phyloP scores from a whole-genome alignment of 2,888 invertebrate genomes.

The Acronicta alni region DNA sequence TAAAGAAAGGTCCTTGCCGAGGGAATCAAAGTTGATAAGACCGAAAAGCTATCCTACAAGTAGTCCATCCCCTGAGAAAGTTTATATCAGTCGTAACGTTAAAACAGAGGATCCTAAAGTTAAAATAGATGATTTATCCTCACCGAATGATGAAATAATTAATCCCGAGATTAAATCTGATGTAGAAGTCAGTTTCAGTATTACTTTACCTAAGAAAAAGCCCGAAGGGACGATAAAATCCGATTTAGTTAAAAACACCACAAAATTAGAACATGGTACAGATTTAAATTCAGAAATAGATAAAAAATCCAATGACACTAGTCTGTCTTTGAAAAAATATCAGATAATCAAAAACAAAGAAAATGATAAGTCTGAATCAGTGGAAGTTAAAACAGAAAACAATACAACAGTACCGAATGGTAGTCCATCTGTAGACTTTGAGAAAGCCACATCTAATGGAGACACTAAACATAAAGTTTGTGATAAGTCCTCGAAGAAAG shows the following conservation, averaged over 20 bases:
- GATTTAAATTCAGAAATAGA: constrained; percentile 59
- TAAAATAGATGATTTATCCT: constrained; percentile 29
- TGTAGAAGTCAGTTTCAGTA: constrained; percentile 84
- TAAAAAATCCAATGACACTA: constrained; percentile 60
- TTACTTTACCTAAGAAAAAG: constrained; percentile 81
- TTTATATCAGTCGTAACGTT: constrained; percentile 68
- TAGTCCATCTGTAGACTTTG: constrained; percentile 62
- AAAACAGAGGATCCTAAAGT: constrained; percentile 70
- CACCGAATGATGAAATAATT: constrained; percentile 60
- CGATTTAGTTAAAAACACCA: constrained; percentile 59
- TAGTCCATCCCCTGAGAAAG: constrained; percentile 82
- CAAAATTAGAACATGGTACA: constrained; percentile 29
- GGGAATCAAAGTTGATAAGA: constrained; percentile 85
- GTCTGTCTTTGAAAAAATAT: constrained; percentile 78
- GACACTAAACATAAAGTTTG: constrained; percentile 69
- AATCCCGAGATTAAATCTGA: constrained; percentile 72
- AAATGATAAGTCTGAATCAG: constrained; percentile 61
- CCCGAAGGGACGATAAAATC: constrained; percentile 59
- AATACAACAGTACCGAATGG: constrained; percentile 66
- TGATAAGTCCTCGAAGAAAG: constrained; percentile 64
- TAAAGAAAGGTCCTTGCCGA: constrained; percentile 64
- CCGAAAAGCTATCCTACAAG: constrained; percentile 90
- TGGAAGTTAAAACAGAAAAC: constrained; percentile 66
- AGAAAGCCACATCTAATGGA: constrained; percentile 61
- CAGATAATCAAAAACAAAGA: constrained; percentile 67